These are phyloP conservation scores for Baccha elongata DNA, from an alignment of 2,888 invertebrate genomes.

Conservation along the genomic window DNA sequence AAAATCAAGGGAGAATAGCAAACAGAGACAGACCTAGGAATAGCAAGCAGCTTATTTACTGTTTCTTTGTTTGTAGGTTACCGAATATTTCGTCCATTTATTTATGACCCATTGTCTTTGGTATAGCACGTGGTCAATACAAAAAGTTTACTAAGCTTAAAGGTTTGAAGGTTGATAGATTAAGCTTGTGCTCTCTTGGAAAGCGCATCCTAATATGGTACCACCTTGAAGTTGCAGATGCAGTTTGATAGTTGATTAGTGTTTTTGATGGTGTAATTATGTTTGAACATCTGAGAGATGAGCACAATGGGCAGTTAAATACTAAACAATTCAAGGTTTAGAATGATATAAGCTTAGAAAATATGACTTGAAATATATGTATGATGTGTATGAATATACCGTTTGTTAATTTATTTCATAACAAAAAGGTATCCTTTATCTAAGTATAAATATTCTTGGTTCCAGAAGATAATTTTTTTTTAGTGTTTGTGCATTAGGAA, in stretches of 20 bases:
- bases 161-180: conserved; percentile 59
- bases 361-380: too few relatives aligned
- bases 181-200: conserved; percentile 30
- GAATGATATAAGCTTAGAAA: too few relatives aligned
- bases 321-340: conserved; percentile 11
- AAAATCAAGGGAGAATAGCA: conserved; percentile 51
- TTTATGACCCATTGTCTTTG: conserved; percentile 62
- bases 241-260: conserved; percentile 53
- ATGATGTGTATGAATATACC: too few relatives aligned
- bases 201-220: conserved; percentile 44
- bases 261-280: conserved; percentile 70
- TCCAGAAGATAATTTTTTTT: too few relatives aligned
- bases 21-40: conserved; percentile 31
- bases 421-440: too few relatives aligned
- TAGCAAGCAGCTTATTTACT: conserved; percentile 40
- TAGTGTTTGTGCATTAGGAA: too few relatives aligned
- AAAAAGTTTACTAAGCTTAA: neutral
- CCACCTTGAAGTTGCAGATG: conserved; percentile 49
- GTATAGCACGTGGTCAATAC: conserved; percentile 62
- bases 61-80: conserved; percentile 24
- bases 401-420: too few relatives aligned
- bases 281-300: conserved; percentile 32
- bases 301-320: conserved; percentile 23
- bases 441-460: too few relatives aligned
- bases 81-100: conserved; percentile 54